A percentile compares a stretch with the other conserved stretches of the same genome.
These are phyloP conservation scores for Hippocampus guttulatus DNA, from an alignment of 2,113 vertebrate genomes.

Conservation along the genomic window DNA sequence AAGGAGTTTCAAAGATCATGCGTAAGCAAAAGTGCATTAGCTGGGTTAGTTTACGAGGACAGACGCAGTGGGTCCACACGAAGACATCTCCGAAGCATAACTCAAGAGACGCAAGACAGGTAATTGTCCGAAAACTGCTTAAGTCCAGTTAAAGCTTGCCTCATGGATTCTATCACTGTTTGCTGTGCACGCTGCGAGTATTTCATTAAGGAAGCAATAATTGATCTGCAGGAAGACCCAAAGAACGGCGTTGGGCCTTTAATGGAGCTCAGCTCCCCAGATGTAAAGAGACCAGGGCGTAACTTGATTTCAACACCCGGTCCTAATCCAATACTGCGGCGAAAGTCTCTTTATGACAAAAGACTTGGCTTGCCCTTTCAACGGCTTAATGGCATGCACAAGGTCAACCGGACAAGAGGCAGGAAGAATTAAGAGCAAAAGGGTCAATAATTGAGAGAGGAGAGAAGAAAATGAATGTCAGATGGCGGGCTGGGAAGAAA, in stretches of 20 bases:
- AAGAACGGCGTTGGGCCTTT: conserved; percentile 72
- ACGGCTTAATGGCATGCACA: conserved; percentile 71
- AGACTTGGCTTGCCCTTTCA: conserved; percentile 64
- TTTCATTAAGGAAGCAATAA: conserved; percentile 76
- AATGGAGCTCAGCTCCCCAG: conserved; percentile 73
- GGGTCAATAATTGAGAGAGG: conserved; percentile 61
- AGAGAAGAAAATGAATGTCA: conserved; percentile 26
- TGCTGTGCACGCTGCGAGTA: conserved; percentile 55
- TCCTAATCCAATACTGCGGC: conserved; percentile 73
- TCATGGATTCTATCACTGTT: conserved; percentile 56
- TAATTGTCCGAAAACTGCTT: conserved; percentile 52
- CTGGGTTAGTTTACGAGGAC: conserved; percentile 52
- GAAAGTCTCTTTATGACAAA: conserved; percentile 72
- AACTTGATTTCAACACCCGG: conserved; percentile 77
- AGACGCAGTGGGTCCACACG: conserved; percentile 12
- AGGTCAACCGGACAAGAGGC: conserved; percentile 74
- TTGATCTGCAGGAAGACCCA: conserved; percentile 74
- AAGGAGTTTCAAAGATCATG: conserved; percentile 61
- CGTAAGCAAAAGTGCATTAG: conserved; percentile 60
- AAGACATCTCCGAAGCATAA: conserved; percentile 23
- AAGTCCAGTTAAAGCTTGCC: conserved; percentile 41
- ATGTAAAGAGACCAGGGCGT: conserved; percentile 72
- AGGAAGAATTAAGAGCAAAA: conserved; percentile 69
- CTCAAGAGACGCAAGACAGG: conserved; percentile 39
- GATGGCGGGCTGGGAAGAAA: conserved; percentile 9